Evolutionary conservation across 1,140 invertebrate genomes (phyloP), one percentile per base, ranked within the genome.

Genomic region (Drosophila elegans): DNA sequence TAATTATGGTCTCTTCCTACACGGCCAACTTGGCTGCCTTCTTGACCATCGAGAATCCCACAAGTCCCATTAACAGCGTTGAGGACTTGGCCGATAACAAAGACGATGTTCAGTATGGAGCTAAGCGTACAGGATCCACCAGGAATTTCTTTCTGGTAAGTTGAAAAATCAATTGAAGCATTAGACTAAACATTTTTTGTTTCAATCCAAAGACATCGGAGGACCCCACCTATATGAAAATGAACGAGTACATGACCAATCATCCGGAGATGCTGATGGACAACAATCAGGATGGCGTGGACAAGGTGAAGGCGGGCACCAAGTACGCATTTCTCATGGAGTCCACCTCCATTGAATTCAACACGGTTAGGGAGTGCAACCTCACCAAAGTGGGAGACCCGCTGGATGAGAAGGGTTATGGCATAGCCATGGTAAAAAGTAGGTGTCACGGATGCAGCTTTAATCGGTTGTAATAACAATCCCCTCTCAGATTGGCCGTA

Each of bases 1-100:
- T 99, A 10, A 98, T 99, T 60, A 98, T 99, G 93, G 97, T 98
- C 6, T 97, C 97, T 13, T 98, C 97, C 1, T 99, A 99, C 92
- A 99, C 98, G 0, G 98, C 98, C 12, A 99, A 99, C 93, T 94
- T 99, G 64, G 98, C 98, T 59, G 98, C 98, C 54, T 98, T 99
- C 92, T 93, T 99, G 3, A 98, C 98, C 3, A 96, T 98, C 11
- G 97, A 98, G 92, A 95, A 95, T 10, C 93, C 96, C 67, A 94
- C 95, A 4, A 95, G 95, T 11, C 95, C 96, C 1, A 98, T 99
- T 41, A 95, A 96, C 85, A 95, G 95, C 79, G 96, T 97, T 2
- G 95, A 97, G 76, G 97, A 98, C 76, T 94, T 99, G 11, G 96
- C 96, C 96, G 92, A 94, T 0, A 95, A 90, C 93, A 94, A 91